A percentile compares a stretch with the other conserved stretches of the same genome.
phyloP scores from a whole-genome alignment of 2,888 invertebrate species.

The Ophonus ardosiacus region DNA sequence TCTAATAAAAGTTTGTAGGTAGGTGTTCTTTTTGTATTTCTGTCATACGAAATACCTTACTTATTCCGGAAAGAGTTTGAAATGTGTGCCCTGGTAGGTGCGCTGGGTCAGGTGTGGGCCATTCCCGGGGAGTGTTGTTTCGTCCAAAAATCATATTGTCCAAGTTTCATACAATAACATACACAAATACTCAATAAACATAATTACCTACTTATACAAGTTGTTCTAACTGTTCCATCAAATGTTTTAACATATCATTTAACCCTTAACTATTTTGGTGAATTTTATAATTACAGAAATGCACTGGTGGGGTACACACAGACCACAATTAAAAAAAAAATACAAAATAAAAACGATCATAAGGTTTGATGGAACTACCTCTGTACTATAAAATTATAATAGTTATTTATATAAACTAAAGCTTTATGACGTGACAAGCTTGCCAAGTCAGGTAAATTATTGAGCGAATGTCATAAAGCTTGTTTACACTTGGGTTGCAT shows the following conservation, averaged over 20 bases:
- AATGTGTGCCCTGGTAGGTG: conserved; percentile 19
- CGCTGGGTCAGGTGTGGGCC: conserved; percentile 35
- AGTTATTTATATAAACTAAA: too few relatives aligned
- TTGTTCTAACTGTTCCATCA: not conserved
- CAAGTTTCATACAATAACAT: not conserved
- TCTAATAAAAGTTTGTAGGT: conserved; percentile 5
- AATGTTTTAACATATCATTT: not conserved
- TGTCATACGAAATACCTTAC: conserved; percentile 11
- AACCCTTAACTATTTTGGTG: too few relatives aligned
- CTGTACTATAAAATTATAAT: too few relatives aligned
- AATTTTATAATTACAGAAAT: too few relatives aligned
- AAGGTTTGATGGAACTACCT: too few relatives aligned
- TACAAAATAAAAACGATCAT: too few relatives aligned
- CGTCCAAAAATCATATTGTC: not conserved
- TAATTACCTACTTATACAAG: not conserved
- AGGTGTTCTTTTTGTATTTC: conserved; percentile 26
- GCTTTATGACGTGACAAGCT: too few relatives aligned
- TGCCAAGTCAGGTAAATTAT: too few relatives aligned
- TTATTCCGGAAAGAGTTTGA: conserved; percentile 18
- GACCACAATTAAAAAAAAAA: too few relatives aligned
- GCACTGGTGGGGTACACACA: too few relatives aligned
- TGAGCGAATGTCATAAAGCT: too few relatives aligned
- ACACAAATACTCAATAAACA: not conserved
- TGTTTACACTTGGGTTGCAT: too few relatives aligned
- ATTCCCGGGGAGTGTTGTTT: not conserved